Evolutionary conservation across 2,888 invertebrate species (phyloP).

Genomic region (Brachypterus glaber): DNA sequence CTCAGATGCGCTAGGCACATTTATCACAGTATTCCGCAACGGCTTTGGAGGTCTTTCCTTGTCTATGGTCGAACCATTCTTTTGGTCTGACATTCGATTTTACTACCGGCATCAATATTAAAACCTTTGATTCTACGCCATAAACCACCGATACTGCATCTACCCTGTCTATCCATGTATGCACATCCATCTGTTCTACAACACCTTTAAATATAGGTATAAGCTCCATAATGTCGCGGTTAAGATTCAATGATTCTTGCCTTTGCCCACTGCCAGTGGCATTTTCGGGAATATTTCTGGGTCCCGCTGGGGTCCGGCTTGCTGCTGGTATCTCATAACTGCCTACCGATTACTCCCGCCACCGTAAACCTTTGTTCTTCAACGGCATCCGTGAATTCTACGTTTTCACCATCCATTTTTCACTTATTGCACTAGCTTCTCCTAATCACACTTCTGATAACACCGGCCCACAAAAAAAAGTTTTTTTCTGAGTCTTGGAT

Average conservation of each 20-base stretch:
- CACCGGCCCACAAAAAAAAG: too few species aligned
- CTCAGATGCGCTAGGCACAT: too few species aligned
- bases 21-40: too few species aligned
- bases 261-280: too few species aligned
- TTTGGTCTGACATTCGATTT: background rate
- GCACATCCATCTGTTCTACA: background rate
- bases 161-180: background rate
- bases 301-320: background rate
- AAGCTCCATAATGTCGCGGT: background rate
- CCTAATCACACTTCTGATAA: too few species aligned
- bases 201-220: constrained; percentile 1
- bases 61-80: background rate
- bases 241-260: too few species aligned
- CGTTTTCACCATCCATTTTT: too few species aligned
- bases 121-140: background rate
- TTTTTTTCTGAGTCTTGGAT: too few species aligned
- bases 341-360: background rate
- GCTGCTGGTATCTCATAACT: background rate
- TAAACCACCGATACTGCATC: background rate
- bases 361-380: background rate
- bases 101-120: background rate
- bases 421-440: too few species aligned
- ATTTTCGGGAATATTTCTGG: too few species aligned
- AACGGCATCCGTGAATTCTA: too few species aligned
- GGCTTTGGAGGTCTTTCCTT: too few species aligned